Percentiles rank a stretch among this genome's conserved stretches.
Evolutionary conservation across 2,888 invertebrate genomes (phyloP).

Genomic region (Parnassius smintheus): DNA sequence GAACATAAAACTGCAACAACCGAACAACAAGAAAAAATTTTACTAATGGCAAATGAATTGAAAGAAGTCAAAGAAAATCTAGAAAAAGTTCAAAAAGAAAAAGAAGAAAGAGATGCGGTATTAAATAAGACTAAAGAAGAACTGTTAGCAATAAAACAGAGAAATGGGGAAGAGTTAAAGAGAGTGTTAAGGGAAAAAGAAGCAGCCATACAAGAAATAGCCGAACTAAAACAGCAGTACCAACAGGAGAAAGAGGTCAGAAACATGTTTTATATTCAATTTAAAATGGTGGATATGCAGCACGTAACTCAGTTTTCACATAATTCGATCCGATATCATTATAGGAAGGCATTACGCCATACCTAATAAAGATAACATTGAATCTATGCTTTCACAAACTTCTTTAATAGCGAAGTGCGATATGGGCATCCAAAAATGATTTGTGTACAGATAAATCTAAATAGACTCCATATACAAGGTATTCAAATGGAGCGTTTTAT

Average conservation of each 20-base stretch:
- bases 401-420: too few relatives aligned
- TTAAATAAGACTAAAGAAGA: constrained; percentile 63
- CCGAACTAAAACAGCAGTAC: constrained; percentile 55
- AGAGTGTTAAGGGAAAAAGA: constrained; percentile 64
- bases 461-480: too few relatives aligned
- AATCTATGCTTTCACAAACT: too few relatives aligned
- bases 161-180: constrained; percentile 66
- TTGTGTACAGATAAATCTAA: too few relatives aligned
- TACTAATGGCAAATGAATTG: constrained; percentile 54
- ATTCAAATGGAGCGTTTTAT: too few relatives aligned
- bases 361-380: too few relatives aligned
- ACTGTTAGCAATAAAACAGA: constrained; percentile 55
- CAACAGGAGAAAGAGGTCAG: constrained; percentile 72
- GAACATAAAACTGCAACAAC: constrained; percentile 66
- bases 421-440: too few relatives aligned
- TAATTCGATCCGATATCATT: too few relatives aligned
- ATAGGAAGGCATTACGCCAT: too few relatives aligned
- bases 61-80: constrained; percentile 63
- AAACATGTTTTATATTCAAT: constrained; percentile 21
- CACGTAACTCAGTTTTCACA: too few relatives aligned
- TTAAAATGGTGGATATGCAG: too few relatives aligned
- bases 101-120: constrained; percentile 58
- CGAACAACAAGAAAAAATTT: constrained; percentile 66
- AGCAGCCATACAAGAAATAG: constrained; percentile 55
- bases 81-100: constrained; percentile 56